Evolutionary conservation across 2,797 vertebrate genomes (phyloP), one percentile per base, ranked within the genome.

Genomic region (Buphagus erythrorhynchus): DNA sequence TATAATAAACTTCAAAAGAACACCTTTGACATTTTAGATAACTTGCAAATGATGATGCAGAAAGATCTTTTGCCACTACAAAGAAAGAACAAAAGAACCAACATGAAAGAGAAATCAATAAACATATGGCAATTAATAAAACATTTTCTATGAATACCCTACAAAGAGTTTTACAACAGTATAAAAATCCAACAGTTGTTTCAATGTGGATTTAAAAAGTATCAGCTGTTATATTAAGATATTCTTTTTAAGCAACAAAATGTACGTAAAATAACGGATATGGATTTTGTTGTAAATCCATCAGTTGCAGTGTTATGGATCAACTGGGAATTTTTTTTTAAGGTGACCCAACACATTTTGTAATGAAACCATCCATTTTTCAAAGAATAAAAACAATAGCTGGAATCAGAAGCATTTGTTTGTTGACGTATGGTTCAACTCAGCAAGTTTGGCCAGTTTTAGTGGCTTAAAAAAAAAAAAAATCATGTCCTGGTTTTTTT

Each of bases 61-160:
- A 98, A 98, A 98, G 98, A 99, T 99, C 98, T 99, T 99, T 99
- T 99, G 99, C 99, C 99, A 99, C 99, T 99, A 99, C 99, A 99
- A 99, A 99, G 99, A 99, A 99, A 99, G 99, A 99, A 99, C 99
- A 99, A 99, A 99, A 99, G 99, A 99, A 99, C 98, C 98, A 98
- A 99, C 99, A 99, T 99, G 99, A 99, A 99, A 99, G 99, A 99
- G 98, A 99, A 99, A 99, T 99, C 99, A 99, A 99, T 99, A 99
- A 99, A 99, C 99, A 99, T 99, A 99, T 99, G 99, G 98, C 98
- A 98, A 99, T 99, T 99, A 99, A 99, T 99, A 99, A 99, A 99
- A 99, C 99, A 99, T 99, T 99, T 99, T 98, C 98, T 98, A 98
- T 98, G 98, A 99, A 99, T 99, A 99, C 98, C 98, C 98, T 98